phyloP scores from a whole-genome alignment of 2,113 vertebrate species.

The Montifringilla adamsi region DNA sequence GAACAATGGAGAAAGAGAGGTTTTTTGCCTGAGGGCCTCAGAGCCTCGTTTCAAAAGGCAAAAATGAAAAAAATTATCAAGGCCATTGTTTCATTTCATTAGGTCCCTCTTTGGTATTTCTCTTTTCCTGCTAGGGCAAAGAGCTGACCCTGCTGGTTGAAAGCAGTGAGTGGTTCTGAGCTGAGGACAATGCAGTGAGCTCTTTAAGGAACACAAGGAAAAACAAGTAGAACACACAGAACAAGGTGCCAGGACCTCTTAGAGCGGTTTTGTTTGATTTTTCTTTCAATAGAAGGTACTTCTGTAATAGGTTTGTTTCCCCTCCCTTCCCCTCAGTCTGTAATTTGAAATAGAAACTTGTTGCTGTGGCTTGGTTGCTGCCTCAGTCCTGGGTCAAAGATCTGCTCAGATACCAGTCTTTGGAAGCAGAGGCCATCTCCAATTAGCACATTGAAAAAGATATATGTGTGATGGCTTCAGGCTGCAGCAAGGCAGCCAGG shows the following conservation, averaged over 20 bases:
- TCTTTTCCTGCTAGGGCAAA: not conserved
- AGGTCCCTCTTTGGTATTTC: not conserved
- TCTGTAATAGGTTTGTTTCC: not conserved
- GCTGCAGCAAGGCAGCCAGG: not conserved
- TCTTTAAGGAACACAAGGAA: not conserved
- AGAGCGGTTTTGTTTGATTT: not conserved
- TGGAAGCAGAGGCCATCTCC: not conserved
- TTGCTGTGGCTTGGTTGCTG: not conserved
- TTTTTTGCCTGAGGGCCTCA: not conserved
- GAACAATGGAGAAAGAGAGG: not conserved
- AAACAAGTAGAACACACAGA: not conserved
- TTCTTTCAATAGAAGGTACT: not conserved
- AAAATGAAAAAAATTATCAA: not conserved
- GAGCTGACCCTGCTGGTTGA: not conserved
- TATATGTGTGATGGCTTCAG: not conserved
- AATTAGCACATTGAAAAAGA: not conserved
- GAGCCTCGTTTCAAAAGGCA: not conserved
- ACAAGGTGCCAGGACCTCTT: not conserved
- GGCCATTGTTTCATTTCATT: not conserved
- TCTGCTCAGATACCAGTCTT: not conserved
- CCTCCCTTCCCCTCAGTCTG: not conserved
- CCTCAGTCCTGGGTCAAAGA: not conserved
- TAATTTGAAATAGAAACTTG: not conserved
- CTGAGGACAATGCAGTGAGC: not conserved
- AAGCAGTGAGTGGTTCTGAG: not conserved